Evolutionary conservation across 1,140 invertebrate species (phyloP).

Genomic region (Pseudomyrmex dendroicus): DNA sequence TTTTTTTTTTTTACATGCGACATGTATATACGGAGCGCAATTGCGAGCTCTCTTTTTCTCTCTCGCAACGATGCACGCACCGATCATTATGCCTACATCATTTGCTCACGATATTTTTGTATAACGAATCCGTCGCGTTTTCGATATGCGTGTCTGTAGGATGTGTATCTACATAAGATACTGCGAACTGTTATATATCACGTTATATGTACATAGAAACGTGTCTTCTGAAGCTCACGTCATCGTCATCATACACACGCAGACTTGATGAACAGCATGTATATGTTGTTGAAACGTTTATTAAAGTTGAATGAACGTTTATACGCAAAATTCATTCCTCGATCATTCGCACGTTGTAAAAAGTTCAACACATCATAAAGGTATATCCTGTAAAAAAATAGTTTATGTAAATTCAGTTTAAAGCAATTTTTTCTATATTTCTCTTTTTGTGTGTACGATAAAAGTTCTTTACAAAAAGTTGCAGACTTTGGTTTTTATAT

Average conservation of each 20-base stretch:
- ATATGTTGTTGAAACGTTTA: conserved; percentile 14
- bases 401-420: too few relatives aligned
- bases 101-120: conserved; percentile 41
- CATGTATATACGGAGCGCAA: conserved; percentile 30
- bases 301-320: not conserved
- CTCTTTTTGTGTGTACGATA: too few relatives aligned
- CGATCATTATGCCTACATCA: conserved; percentile 56
- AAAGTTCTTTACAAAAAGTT: too few relatives aligned
- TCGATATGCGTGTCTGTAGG: conserved; percentile 23
- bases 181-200: conserved; percentile 23
- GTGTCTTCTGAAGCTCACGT: conserved; percentile 35
- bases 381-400: conserved; percentile 24
- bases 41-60: not conserved
- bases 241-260: not conserved
- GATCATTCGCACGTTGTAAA: conserved; percentile 41
- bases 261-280: conserved; percentile 39
- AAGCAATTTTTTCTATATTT: too few relatives aligned
- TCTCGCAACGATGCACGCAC: conserved; percentile 46
- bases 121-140: conserved; percentile 11
- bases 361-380: conserved; percentile 8
- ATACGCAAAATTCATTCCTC: conserved; percentile 2
- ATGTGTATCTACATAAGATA: conserved; percentile 2
- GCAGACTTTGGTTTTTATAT: not conserved
- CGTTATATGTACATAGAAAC: not conserved
- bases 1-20: conserved; percentile 17